phyloP scores from a whole-genome alignment of 2,888 invertebrate genomes.

The Epiblema foenella region DNA sequence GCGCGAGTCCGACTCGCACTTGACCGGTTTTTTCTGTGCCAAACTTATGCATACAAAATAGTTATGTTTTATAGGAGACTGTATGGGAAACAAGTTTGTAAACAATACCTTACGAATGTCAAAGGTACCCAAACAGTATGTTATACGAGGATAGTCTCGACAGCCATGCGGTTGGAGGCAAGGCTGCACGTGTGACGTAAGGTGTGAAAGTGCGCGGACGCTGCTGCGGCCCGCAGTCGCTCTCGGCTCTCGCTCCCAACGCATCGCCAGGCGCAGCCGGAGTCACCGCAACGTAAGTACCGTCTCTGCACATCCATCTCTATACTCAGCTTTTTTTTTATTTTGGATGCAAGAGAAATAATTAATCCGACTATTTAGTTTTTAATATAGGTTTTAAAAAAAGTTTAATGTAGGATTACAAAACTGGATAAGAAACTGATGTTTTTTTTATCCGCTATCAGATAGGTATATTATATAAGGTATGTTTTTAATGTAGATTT shows the following conservation, averaged over 20 bases:
- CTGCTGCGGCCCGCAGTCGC: slow-evolving; percentile 52
- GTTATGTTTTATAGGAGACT: too few relatives aligned
- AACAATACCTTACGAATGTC: too few relatives aligned
- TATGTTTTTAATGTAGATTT: neutral
- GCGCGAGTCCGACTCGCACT: too few relatives aligned
- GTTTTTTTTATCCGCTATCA: neutral
- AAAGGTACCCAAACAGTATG: neutral
- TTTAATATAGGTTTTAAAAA: neutral
- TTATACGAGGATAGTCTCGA: slow-evolving; percentile 40
- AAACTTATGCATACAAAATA: too few relatives aligned
- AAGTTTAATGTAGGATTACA: neutral
- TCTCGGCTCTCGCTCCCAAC: slow-evolving; percentile 49
- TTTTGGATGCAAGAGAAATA: too few relatives aligned
- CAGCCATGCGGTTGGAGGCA: slow-evolving; percentile 61
- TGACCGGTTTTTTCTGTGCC: too few relatives aligned
- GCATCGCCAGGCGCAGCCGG: slow-evolving; percentile 53
- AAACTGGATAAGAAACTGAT: neutral
- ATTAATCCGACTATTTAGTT: neutral
- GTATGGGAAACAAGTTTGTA: too few relatives aligned
- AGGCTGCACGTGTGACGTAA: slow-evolving; percentile 77
- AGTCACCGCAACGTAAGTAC: slow-evolving; percentile 54
- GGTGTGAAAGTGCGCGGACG: slow-evolving; percentile 69
- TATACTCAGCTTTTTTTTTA: too few relatives aligned
- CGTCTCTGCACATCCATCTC: neutral
- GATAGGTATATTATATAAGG: neutral